These are phyloP conservation scores for Bathynomus jamesi DNA, from an alignment of 1,140 invertebrate species.

Conservation along the genomic window DNA sequence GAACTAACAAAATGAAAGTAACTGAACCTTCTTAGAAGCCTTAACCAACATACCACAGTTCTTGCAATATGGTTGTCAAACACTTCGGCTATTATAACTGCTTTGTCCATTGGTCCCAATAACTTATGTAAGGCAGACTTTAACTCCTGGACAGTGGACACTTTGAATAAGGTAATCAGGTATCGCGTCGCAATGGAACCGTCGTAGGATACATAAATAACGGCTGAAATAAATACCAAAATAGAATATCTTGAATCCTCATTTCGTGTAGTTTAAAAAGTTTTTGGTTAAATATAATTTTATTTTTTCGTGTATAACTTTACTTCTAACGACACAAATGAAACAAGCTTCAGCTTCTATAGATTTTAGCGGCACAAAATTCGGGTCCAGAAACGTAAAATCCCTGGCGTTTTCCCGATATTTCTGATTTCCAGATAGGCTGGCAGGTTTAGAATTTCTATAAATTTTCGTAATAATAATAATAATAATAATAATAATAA, in stretches of 20 bases:
- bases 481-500: neutral
- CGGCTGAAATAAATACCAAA: slow-evolving; percentile 15
- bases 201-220: slow-evolving; percentile 25
- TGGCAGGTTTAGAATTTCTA: neutral
- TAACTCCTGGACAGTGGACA: slow-evolving; percentile 52
- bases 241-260: no score
- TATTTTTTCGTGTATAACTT: neutral
- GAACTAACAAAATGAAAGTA: no score
- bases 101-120: slow-evolving; percentile 40
- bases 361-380: no score
- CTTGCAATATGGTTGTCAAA: slow-evolving; percentile 57
- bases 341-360: no score
- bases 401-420: no score
- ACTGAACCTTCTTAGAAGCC: no score
- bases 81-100: slow-evolving; percentile 54
- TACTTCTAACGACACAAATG: neutral
- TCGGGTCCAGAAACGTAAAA: no score
- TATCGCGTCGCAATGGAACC: slow-evolving; percentile 46
- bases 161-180: slow-evolving; percentile 55
- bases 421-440: no score
- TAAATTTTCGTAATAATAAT: neutral
- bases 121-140: slow-evolving; percentile 41
- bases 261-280: no score
- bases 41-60: slow-evolving; percentile 50
- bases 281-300: no score